These are phyloP conservation scores for Scolopax rusticola DNA, from an alignment of 2,797 vertebrate genomes.

Conservation along the genomic window DNA sequence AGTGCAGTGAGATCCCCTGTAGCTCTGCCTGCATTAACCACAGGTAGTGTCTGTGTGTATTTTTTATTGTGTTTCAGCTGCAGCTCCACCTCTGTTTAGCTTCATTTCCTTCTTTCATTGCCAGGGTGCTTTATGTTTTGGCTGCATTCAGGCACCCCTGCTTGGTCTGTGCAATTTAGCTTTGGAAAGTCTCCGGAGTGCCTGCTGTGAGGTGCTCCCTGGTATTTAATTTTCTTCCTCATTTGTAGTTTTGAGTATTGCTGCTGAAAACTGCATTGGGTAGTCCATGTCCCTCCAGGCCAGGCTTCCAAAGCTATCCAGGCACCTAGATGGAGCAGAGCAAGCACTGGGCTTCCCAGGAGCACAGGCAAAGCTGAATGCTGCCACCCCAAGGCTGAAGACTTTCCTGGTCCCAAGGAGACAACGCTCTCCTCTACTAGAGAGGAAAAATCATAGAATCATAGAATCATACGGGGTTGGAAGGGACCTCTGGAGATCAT, in stretches of 20 bases:
- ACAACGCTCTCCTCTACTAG: neutral
- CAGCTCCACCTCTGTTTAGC: neutral
- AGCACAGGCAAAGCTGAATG: neutral
- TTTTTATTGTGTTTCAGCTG: neutral
- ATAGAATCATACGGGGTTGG: too few species aligned
- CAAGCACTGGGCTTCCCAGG: neutral
- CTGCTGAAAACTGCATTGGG: neutral
- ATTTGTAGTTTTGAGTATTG: neutral
- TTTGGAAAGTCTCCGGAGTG: neutral
- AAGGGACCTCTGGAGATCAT: too few species aligned
- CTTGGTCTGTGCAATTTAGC: neutral
- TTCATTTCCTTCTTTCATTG: neutral
- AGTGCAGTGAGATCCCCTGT: neutral
- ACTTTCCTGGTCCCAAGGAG: neutral
- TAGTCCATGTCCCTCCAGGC: neutral
- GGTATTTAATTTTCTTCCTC: neutral
- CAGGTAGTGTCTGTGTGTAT: neutral
- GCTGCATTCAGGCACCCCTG: neutral
- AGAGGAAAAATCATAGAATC: neutral
- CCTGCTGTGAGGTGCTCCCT: neutral
- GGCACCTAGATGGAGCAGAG: neutral
- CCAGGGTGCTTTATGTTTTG: neutral
- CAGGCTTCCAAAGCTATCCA: neutral
- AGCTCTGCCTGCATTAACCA: neutral
- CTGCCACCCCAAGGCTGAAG: conserved; percentile 57